Base-by-base conservation (phyloP, 2,888 invertebrate species). In the Masnerella sp. region DNA sequence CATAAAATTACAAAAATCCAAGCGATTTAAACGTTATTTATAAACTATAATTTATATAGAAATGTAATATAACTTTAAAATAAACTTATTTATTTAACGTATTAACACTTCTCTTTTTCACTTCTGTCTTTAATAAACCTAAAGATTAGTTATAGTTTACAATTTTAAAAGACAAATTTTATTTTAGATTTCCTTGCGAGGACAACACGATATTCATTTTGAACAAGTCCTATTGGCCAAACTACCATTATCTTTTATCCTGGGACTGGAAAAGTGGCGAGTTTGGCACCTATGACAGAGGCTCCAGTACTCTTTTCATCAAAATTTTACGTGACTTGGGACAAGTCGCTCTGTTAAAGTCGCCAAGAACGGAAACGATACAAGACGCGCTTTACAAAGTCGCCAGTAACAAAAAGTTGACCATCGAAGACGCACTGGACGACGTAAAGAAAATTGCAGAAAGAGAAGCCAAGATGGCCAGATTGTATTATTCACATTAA, bases 191-290 rank as follows among this genome's bases (percentile, higher is more conserved):
- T 75, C 92, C 93, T 0, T 89, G 90, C 1, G 93, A 95, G 78
- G 92, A 93, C 2, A 94, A 94, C 84, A 88, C 91, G 74, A 92
- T 95, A 5, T 95, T 95, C 84, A 85, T 95, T 47, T 84, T 95
- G 2, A 91, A 90, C 2, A 94, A 93, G 84, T 92, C 92, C 1
- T 92, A 93, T 83, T 95, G 95, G 95, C 91, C 92, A 0, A 92
- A 93, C 72, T 96, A 94, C 82, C 95, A 96, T 82, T 95, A 95
- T 79, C 82, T 94, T 15, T 85, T 94, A 15, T 93, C 95, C 0
- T 91, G 92, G 88, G 95, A 96, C 82, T 95, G 94, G 87, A 94
- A 94, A 82, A 92, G 91, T n/a, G 93, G 93, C 5, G 95, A 96
- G 87, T 95, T 90, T 77, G 95, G 95, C 1, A 90, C 90, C 40